Evolutionary conservation across 2,888 invertebrate species (phyloP), one percentile per base, ranked within the genome.

Genomic region (Zelleria hepariella): DNA sequence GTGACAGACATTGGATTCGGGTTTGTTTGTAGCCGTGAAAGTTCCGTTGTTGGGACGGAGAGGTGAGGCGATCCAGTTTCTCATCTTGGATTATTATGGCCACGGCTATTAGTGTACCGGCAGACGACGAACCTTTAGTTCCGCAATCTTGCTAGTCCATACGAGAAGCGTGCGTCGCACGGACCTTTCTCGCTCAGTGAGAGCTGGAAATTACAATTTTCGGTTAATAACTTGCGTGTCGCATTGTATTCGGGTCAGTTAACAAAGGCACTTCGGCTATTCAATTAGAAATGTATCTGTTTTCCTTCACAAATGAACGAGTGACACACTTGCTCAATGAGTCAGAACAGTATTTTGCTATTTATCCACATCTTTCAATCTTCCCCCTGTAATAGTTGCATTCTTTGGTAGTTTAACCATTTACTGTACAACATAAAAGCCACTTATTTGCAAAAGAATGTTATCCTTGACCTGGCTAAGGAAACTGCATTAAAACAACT

Each of bases 1-100:
- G 67, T 77, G 80, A 78, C 81, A 80, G 80, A 78, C 81, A 80
- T 82, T 78, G 77, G 74, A 77, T 72, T 66, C 72, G 76, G 77
- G 73, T 61, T 86, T 87, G 86, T 85, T 86, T 86, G 84, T 81
- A 53, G 65, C 74, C 74, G 78, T 79, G 83, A 86, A 86, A 86
- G 86, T 86, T 80, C 85, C 85, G 88, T 86, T 85, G 80, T 80
- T 73, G 75, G 71, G 73, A 73, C 71, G 71, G 74, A 69, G 66
- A 67, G 70, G 65, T 69, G 68, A 68, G 77, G 75, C 72, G 82
- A 74, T 86, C 84, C 67, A 82, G 77, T 84, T 87, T 85, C 79
- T 73, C 75, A 73, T 81, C 77, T 82, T 71, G 63, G 65, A 68
- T 70, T 75, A 64, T 72, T 77, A 73, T 74, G 71, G 74, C 72